phyloP scores from a whole-genome alignment of 2,888 invertebrate genomes.

The Limnephilus lunatus region DNA sequence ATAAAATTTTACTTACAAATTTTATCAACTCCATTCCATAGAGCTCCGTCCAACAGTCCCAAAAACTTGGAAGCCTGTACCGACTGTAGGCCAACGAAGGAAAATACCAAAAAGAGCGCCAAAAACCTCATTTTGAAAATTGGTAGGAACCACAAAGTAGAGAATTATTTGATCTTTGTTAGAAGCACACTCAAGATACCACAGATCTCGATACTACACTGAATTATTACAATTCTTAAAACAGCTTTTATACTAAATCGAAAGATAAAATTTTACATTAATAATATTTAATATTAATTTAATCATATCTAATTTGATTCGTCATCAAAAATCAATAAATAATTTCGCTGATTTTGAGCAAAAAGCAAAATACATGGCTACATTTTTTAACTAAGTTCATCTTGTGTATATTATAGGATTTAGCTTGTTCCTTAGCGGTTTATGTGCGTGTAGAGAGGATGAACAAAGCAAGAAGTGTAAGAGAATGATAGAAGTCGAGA shows the following conservation, averaged over 20 bases:
- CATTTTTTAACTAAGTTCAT: too few species aligned
- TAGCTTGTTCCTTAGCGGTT: too few species aligned
- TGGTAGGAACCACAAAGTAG: background rate
- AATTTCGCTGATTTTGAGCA: background rate
- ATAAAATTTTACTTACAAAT: background rate
- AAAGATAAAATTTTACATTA: background rate
- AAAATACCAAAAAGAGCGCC: background rate
- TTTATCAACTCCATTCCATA: background rate
- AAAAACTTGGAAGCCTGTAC: background rate
- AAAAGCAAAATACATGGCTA: background rate
- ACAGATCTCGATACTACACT: background rate
- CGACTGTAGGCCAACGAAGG: background rate
- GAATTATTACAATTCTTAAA: background rate
- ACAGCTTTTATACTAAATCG: background rate
- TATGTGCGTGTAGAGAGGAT: too few species aligned
- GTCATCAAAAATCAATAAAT: background rate
- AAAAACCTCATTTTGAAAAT: slow-evolving; percentile 25
- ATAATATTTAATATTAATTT: background rate
- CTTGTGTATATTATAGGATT: too few species aligned
- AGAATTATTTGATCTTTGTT: background rate
- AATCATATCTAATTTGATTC: background rate
- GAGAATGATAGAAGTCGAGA: too few species aligned
- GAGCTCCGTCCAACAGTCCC: background rate
- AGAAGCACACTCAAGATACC: background rate
- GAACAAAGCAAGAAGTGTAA: too few species aligned